Conservation (phyloP, 1,140 invertebrate genomes). For the Nilaparvata lugens region DNA sequence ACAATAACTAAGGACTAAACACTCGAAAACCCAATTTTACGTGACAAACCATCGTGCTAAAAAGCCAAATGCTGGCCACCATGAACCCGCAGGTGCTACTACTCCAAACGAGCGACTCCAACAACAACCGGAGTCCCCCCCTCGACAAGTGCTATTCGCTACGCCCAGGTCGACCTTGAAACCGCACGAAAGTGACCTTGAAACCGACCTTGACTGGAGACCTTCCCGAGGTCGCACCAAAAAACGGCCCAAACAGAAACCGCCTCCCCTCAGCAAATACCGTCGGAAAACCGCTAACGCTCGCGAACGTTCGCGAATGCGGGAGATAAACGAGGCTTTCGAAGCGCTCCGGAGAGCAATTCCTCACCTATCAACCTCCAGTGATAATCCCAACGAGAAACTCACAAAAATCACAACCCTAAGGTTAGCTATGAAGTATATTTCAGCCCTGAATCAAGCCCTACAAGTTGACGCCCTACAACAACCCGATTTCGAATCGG, state of each 20-base stretch:
- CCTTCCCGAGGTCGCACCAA: constrained; percentile 22
- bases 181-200: constrained; percentile 16
- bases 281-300: constrained; percentile 82
- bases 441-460: constrained; percentile 48
- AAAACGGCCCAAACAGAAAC: constrained; percentile 51
- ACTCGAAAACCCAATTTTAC: too few relatives aligned
- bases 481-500: constrained; percentile 18
- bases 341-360: constrained; percentile 66
- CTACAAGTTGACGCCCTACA: too few relatives aligned
- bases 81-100: too few relatives aligned
- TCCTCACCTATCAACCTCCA: constrained; percentile 36
- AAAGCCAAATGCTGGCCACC: too few relatives aligned
- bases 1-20: too few relatives aligned
- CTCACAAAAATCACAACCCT: constrained; percentile 83
- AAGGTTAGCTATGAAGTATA: constrained; percentile 78
- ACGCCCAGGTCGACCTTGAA: constrained; percentile 18
- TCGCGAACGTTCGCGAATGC: constrained; percentile 72
- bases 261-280: constrained; percentile 81
- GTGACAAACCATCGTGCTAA: too few relatives aligned
- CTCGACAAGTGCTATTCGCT: constrained; percentile 27
- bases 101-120: constrained; percentile 17
- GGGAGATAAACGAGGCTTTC: constrained; percentile 81
- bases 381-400: constrained; percentile 44
- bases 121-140: constrained; percentile 22
- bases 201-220: constrained; percentile 23